Conservation (phyloP, 2,888 invertebrate genomes). For the Rosalia funebris region DNA sequence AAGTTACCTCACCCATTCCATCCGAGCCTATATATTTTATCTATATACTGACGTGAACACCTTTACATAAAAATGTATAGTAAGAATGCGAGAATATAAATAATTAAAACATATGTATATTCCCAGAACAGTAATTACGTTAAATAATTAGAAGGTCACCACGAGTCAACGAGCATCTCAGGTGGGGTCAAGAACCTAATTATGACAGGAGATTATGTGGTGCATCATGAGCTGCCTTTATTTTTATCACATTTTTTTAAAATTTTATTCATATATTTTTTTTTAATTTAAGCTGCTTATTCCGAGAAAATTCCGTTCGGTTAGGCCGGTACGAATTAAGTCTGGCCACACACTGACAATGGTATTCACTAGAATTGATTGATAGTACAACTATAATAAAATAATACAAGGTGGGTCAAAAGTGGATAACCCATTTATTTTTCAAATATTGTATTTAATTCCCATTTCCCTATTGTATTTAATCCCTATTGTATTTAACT, state of each 20-base stretch:
- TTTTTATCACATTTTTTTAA: neutral
- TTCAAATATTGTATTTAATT: no score
- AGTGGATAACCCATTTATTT: no score
- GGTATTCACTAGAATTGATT: neutral
- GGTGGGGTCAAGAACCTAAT: conserved; percentile 58
- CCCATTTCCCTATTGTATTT: no score
- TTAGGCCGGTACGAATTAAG: neutral
- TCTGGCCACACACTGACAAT: neutral
- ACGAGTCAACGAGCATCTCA: conserved; percentile 54
- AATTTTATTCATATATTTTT: neutral
- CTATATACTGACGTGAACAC: conserved; percentile 25
- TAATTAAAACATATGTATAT: conserved; percentile 55
- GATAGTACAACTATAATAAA: neutral
- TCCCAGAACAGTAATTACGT: conserved; percentile 56
- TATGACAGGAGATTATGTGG: conserved; percentile 51
- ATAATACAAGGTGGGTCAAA: no score
- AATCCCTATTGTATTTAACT: neutral
- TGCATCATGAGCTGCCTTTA: conserved; percentile 26
- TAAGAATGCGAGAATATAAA: conserved; percentile 37
- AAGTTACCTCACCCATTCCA: neutral
- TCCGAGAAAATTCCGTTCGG: no score
- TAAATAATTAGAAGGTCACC: conserved; percentile 59
- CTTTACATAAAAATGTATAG: conserved; percentile 25
- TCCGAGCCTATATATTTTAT: conserved; percentile 21
- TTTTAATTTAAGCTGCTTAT: neutral